phyloP scores from a whole-genome alignment of 2,113 vertebrate species.

The Polypterus senegalus region DNA sequence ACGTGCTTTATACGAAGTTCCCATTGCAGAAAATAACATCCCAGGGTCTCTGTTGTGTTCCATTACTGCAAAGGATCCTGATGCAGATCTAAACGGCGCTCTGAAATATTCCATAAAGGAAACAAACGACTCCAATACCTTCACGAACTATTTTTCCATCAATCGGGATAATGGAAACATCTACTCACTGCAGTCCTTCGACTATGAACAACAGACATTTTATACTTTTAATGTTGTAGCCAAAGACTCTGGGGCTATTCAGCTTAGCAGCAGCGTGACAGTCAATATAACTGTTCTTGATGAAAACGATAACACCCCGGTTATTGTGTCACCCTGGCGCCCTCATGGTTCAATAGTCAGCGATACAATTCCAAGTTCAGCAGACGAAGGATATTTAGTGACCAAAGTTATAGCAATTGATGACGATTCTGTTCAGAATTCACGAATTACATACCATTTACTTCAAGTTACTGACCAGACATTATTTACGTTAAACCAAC shows the following conservation, averaged over 20 bases:
- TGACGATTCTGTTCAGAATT: slow-evolving; percentile 72
- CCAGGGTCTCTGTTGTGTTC: slow-evolving; percentile 32
- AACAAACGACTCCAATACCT: slow-evolving; percentile 33
- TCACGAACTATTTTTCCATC: slow-evolving; percentile 69
- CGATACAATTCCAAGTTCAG: too few relatives aligned
- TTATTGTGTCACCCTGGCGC: too few relatives aligned
- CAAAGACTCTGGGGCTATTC: too few relatives aligned
- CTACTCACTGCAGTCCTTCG: too few relatives aligned
- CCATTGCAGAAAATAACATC: slow-evolving; percentile 34
- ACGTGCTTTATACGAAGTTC: slow-evolving; percentile 29
- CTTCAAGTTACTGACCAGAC: slow-evolving; percentile 64
- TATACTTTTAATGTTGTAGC: too few relatives aligned
- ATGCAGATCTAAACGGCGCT: slow-evolving; percentile 40
- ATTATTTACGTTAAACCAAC: slow-evolving; percentile 65
- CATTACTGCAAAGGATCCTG: slow-evolving; percentile 36
- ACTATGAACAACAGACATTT: too few relatives aligned
- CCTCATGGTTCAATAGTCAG: too few relatives aligned
- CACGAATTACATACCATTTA: slow-evolving; percentile 67
- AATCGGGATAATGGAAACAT: slow-evolving; percentile 83
- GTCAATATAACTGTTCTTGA: too few relatives aligned
- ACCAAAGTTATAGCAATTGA: too few relatives aligned
- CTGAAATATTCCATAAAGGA: slow-evolving; percentile 38
- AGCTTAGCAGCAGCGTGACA: too few relatives aligned
- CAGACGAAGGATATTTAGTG: too few relatives aligned
- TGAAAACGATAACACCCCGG: too few relatives aligned